These are phyloP conservation scores for Ceratina japonica DNA, from an alignment of 1,140 invertebrate genomes.

Conservation along the genomic window DNA sequence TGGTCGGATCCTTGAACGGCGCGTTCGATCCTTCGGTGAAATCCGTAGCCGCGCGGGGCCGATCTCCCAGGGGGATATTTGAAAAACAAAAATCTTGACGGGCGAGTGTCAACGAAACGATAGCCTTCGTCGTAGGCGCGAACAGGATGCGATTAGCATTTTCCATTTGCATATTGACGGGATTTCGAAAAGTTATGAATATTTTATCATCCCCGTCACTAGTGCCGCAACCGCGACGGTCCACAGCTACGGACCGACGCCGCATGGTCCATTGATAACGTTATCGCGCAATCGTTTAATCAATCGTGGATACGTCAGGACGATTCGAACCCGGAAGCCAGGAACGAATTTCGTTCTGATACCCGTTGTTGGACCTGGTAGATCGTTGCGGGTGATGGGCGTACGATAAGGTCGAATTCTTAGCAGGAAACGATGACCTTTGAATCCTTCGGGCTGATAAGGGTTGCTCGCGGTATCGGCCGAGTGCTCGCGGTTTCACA, in stretches of 20 bases:
- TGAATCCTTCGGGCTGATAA: slow-evolving; percentile 38
- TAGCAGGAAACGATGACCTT: slow-evolving; percentile 20
- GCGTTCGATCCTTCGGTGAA: slow-evolving; percentile 10
- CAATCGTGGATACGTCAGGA: neutral
- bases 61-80: slow-evolving; percentile 7
- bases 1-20: slow-evolving; percentile 34
- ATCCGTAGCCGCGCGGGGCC: slow-evolving; percentile 6
- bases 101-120: slow-evolving; percentile 72
- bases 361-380: slow-evolving; percentile 33
- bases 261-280: slow-evolving; percentile 36
- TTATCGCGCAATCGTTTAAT: slow-evolving; percentile 15
- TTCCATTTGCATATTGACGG: slow-evolving; percentile 79
- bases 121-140: slow-evolving; percentile 73
- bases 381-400: slow-evolving; percentile 18
- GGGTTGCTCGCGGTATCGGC: slow-evolving; percentile 39
- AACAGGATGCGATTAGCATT: slow-evolving; percentile 76
- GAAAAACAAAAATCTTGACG: slow-evolving; percentile 61
- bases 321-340: neutral
- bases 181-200: slow-evolving; percentile 80
- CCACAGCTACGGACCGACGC: neutral
- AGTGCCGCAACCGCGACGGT: neutral
- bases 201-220: slow-evolving; percentile 70
- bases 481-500: slow-evolving; percentile 19
- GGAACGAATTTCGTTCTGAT: slow-evolving; percentile 4
- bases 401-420: slow-evolving; percentile 59